A percentile compares a stretch with the other conserved stretches of the same genome.
These are phyloP conservation scores for Protonemura montana DNA, from an alignment of 2,888 invertebrate species.

Conservation along the genomic window DNA sequence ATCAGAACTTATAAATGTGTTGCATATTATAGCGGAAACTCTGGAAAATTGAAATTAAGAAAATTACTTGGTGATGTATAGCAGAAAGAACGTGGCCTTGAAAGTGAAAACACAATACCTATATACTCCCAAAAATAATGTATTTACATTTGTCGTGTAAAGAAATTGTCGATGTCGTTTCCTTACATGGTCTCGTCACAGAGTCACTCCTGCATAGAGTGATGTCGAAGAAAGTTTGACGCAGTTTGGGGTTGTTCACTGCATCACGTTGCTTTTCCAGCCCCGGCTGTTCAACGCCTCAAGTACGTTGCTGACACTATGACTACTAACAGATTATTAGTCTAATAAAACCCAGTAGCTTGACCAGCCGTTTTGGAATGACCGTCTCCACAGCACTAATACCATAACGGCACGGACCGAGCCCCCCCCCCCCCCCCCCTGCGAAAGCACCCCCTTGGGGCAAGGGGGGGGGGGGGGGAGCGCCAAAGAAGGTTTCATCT, in stretches of 20 bases:
- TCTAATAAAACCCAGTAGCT: not conserved
- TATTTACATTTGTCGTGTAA: too few relatives aligned
- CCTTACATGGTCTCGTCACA: too few relatives aligned
- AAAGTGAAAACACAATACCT: too few relatives aligned
- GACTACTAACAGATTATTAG: slow-evolving; percentile 12
- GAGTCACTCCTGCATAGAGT: too few relatives aligned
- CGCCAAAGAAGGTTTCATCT: not conserved
- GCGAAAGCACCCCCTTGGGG: not conserved
- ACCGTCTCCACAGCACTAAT: not conserved
- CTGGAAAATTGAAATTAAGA: too few relatives aligned
- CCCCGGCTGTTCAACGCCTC: not conserved
- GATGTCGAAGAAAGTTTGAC: not conserved
- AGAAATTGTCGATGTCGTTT: too few relatives aligned
- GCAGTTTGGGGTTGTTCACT: not conserved
- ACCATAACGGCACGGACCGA: not conserved
- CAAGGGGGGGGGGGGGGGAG: not conserved
- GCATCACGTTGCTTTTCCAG: not conserved
- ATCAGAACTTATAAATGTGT: too few relatives aligned
- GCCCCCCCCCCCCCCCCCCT: not conserved
- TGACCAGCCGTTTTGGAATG: slow-evolving; percentile 4
- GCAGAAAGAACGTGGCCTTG: too few relatives aligned
- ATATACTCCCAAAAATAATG: too few relatives aligned
- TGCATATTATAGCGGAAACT: too few relatives aligned
- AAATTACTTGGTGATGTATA: too few relatives aligned
- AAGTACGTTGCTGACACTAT: not conserved